These are phyloP conservation scores for Hybognathus amarus DNA, from an alignment of 2,797 vertebrate genomes.

Conservation along the genomic window DNA sequence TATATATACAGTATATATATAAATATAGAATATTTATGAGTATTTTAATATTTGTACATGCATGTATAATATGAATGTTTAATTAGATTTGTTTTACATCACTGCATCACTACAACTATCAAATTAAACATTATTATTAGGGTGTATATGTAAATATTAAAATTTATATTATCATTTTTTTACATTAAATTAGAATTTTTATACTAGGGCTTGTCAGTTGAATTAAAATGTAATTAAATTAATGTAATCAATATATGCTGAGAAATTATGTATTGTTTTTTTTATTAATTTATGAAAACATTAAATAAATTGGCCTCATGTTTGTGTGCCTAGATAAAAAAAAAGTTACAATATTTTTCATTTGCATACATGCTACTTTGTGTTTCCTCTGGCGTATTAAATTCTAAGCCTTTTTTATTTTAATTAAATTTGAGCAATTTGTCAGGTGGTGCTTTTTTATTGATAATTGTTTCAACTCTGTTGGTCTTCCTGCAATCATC, in stretches of 20 bases:
- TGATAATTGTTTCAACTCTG: background rate
- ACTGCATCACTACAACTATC: background rate
- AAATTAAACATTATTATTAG: background rate
- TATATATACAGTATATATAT: too few relatives aligned
- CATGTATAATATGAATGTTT: background rate
- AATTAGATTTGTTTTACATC: background rate
- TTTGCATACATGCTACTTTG: background rate
- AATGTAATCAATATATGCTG: background rate
- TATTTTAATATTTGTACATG: background rate
- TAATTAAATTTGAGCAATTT: background rate
- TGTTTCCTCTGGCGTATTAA: background rate
- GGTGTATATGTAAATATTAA: background rate
- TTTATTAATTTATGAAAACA: background rate
- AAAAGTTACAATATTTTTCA: background rate
- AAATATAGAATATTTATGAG: too few relatives aligned
- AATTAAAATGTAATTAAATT: background rate
- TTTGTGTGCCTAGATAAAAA: background rate
- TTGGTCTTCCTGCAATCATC: constrained; percentile 8
- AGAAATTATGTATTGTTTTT: background rate
- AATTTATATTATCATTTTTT: background rate
- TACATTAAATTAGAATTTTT: background rate
- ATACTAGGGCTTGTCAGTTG: background rate
- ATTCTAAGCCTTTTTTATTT: background rate
- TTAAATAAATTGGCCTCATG: background rate
- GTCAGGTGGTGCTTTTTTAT: background rate